Evolutionary conservation across 2,888 invertebrate genomes (phyloP).

Genomic region (Cheilosia variabilis): DNA sequence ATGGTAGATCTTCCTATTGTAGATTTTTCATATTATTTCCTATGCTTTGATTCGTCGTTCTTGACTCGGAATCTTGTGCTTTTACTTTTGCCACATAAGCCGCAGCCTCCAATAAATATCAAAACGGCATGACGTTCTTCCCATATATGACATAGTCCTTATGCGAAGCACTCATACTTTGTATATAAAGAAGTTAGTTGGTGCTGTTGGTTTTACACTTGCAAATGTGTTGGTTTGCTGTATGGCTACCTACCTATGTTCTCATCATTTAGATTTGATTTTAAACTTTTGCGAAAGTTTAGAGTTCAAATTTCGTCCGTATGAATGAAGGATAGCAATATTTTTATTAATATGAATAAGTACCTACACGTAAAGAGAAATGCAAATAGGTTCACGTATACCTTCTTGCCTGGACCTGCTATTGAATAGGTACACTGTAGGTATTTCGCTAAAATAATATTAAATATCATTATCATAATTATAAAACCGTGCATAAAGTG

Average conservation of each 20-base stretch:
- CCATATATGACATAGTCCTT: conserved; percentile 56
- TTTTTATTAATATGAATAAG: not conserved
- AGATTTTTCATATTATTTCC: conserved; percentile 75
- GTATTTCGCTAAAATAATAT: too few relatives aligned
- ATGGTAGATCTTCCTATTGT: conserved; percentile 69
- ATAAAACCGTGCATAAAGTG: too few relatives aligned
- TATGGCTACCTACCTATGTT: conserved; percentile 34
- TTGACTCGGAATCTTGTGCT: conserved; percentile 74
- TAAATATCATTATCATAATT: too few relatives aligned
- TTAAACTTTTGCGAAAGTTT: conserved; percentile 36
- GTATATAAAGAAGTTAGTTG: conserved; percentile 50
- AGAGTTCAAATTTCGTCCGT: conserved; percentile 43
- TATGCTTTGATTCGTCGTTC: conserved; percentile 75
- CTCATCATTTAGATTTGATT: conserved; percentile 48
- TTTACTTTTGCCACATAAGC: conserved; percentile 76
- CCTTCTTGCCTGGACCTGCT: too few relatives aligned
- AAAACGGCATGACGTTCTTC: conserved; percentile 70
- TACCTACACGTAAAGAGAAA: too few relatives aligned
- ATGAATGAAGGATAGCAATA: not conserved
- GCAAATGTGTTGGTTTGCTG: conserved; percentile 25
- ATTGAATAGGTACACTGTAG: too few relatives aligned
- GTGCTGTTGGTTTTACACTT: conserved; percentile 32
- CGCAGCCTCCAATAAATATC: conserved; percentile 75
- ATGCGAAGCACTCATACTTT: conserved; percentile 43
- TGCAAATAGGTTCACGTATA: too few relatives aligned